Conservation (phyloP, 2,113 vertebrate genomes). For the Corydoras maculifer region DNA sequence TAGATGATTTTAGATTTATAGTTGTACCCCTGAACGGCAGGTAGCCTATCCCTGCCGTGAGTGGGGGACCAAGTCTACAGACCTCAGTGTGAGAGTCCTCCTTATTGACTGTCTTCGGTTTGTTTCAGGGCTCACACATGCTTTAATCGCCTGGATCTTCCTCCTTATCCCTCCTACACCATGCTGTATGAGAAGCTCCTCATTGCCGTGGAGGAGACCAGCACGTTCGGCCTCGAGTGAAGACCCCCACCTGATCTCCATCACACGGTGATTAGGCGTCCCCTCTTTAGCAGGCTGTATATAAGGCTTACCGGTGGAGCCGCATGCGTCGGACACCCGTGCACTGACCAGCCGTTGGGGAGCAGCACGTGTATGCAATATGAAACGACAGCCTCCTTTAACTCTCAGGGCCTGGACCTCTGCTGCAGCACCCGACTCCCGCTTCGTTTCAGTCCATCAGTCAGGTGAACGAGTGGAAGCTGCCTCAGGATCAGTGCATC, state of each 20-base stretch:
- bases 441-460: no score
- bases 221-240: constrained; percentile 87
- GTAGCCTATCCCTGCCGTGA: no score
- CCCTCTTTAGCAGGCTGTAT: constrained; percentile 18
- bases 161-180: constrained; percentile 82
- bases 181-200: constrained; percentile 85
- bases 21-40: no score
- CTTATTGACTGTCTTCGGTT: not conserved
- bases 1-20: no score
- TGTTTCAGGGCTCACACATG: constrained; percentile 79
- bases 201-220: constrained; percentile 86
- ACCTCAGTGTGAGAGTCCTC: no score
- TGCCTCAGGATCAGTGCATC: not conserved
- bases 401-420: constrained; percentile 42
- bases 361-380: constrained; percentile 44
- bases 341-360: constrained; percentile 22
- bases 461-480: not conserved
- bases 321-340: constrained; percentile 42
- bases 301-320: constrained; percentile 5
- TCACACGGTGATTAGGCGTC: not conserved
- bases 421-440: constrained; percentile 17
- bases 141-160: constrained; percentile 86
- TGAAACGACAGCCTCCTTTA: constrained; percentile 35
- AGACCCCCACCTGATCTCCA: constrained; percentile 9
- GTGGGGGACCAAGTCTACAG: no score